Conservation (phyloP, 2,888 invertebrate genomes). For the Bembecia ichneumoniformis region DNA sequence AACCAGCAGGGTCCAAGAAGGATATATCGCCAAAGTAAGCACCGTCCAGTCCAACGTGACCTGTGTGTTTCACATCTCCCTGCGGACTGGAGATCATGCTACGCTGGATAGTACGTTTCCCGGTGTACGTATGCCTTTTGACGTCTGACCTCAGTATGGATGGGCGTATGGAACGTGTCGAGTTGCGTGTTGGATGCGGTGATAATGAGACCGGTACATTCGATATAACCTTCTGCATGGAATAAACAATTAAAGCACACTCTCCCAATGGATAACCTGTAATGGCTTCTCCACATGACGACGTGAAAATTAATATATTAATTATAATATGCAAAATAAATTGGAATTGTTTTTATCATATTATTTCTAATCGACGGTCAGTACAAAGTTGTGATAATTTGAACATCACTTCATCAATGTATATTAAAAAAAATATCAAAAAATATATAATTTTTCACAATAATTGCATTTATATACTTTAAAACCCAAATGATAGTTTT, state of each 20-base stretch:
- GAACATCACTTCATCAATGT: too few relatives aligned
- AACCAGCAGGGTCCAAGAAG: constrained; percentile 61
- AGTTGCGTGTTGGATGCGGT: constrained; percentile 42
- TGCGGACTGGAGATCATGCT: constrained; percentile 98
- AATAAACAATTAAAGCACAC: not conserved
- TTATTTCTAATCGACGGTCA: too few relatives aligned
- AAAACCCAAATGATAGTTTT: too few relatives aligned
- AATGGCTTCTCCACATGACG: too few relatives aligned
- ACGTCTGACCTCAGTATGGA: constrained; percentile 65
- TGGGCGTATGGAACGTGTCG: constrained; percentile 21
- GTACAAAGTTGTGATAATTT: too few relatives aligned
- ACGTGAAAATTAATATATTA: too few relatives aligned
- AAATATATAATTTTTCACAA: too few relatives aligned
- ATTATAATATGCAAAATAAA: too few relatives aligned
- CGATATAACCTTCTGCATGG: constrained; percentile 20
- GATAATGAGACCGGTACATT: constrained; percentile 34
- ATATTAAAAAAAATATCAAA: too few relatives aligned
- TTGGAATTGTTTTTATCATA: too few relatives aligned
- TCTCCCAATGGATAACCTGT: too few relatives aligned
- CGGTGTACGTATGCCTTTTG: constrained; percentile 60
- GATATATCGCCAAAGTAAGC: constrained; percentile 96
- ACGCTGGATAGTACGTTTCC: constrained; percentile 80
- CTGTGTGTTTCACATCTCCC: constrained; percentile 95
- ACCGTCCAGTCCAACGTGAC: constrained; percentile 96
- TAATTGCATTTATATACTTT: too few relatives aligned